phyloP scores from a whole-genome alignment of 1,140 invertebrate species.

The Drosophila guanche region DNA sequence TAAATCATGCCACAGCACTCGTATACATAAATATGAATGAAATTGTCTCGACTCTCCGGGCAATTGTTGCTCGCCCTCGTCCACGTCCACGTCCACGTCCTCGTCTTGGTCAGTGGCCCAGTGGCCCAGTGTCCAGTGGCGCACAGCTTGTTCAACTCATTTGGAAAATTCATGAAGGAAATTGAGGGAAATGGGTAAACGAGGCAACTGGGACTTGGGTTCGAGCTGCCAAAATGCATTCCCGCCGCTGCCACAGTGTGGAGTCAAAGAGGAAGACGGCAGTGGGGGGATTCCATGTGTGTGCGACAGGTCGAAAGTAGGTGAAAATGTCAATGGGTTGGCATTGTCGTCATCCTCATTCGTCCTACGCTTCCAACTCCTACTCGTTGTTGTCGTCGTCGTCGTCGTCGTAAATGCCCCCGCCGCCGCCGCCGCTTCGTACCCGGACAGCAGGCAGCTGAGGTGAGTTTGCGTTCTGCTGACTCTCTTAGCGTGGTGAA shows the following conservation, averaged over 20 bases:
- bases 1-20: too few species aligned
- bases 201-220: constrained; percentile 56
- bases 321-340: constrained; percentile 52
- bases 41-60: too few species aligned
- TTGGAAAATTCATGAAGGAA: constrained; percentile 56
- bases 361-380: too few species aligned
- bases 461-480: too few species aligned
- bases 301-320: constrained; percentile 62
- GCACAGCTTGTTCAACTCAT: constrained; percentile 26
- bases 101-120: neutral
- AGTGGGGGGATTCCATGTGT: too few species aligned
- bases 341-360: constrained; percentile 4
- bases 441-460: too few species aligned
- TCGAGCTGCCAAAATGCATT: constrained; percentile 58
- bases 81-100: constrained; percentile 3
- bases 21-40: too few species aligned
- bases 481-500: too few species aligned
- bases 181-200: constrained; percentile 58
- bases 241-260: constrained; percentile 4
- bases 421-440: too few species aligned
- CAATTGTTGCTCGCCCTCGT: too few species aligned
- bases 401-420: too few species aligned
- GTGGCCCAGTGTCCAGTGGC: neutral
- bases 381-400: too few species aligned
- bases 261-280: constrained; percentile 21